Evolutionary conservation across 2,888 invertebrate genomes (phyloP), one percentile per base, ranked within the genome.

Genomic region (Rambutsinella grinnellia): DNA sequence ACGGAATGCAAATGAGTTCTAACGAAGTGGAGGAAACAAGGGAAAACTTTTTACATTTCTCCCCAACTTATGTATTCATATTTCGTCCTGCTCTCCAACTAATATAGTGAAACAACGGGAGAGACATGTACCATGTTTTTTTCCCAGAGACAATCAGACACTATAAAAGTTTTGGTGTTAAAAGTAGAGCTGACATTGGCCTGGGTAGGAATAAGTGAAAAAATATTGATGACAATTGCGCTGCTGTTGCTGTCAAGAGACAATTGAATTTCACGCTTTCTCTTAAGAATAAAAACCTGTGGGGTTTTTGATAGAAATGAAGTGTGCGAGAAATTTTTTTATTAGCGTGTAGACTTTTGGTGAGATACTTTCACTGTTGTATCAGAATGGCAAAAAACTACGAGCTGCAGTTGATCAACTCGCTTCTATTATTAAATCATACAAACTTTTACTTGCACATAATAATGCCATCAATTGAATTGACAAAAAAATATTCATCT

Each of bases 261-360:
- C 80, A 80, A 80, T 80, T 68, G 58, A 80, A 78, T 78, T 80
- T 80, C 80, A 80, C 76, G 76, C 80, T 78, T 60, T 70, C 5
- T 23, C 19, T 19, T 54, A 36, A 8, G 36, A 36, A 36, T 36
- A 13, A 36, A 13, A 13, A 5, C 6, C 36, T 36, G 13, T 36
- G 36, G 36, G 36, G 13, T 36, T 8, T 36, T 36, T 8, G 5
- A 36, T 36, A 36, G 36, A 36, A 36, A 36, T 36, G 36, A 36
- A 36, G n/a, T n/a, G n/a, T n/a, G n/a, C n/a, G n/a, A n/a, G n/a
- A n/a, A n/a, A n/a, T n/a, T n/a, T n/a, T n/a, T n/a, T n/a, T n/a
- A n/a, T n/a, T n/a, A n/a, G n/a, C n/a, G n/a, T n/a, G n/a, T n/a
- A n/a, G n/a, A n/a, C n/a, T n/a, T n/a, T n/a, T n/a, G n/a, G n/a